A percentile compares a stretch with the other conserved stretches of the same genome.
Evolutionary conservation across 2,888 invertebrate species (phyloP).

Genomic region (Nudaria mundana): DNA sequence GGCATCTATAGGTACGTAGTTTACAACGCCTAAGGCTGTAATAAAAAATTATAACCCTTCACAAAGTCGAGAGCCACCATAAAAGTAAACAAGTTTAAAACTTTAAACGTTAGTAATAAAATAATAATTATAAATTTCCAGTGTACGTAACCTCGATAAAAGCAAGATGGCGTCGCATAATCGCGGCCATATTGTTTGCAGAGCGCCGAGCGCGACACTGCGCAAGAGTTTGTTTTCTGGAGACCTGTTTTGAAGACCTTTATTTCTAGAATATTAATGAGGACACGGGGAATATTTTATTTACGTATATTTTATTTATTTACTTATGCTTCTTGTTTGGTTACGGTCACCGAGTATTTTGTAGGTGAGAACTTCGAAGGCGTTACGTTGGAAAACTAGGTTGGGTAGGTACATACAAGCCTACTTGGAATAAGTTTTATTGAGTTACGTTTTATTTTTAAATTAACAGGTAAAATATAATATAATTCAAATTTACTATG

Average conservation of each 20-base stretch:
- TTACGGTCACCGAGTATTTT: constrained; percentile 11
- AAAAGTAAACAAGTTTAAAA: constrained; percentile 27
- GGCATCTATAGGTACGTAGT: too few relatives aligned
- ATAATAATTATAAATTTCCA: constrained; percentile 68
- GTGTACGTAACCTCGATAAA: constrained; percentile 69
- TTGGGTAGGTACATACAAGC: too few relatives aligned
- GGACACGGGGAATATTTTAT: constrained; percentile 48
- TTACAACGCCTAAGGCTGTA: background rate
- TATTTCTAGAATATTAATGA: constrained; percentile 61
- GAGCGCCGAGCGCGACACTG: constrained; percentile 46
- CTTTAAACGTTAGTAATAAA: constrained; percentile 46
- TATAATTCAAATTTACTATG: too few relatives aligned
- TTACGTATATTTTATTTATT: constrained; percentile 35
- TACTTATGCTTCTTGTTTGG: constrained; percentile 18
- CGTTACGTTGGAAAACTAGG: constrained; percentile 32
- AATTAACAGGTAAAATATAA: too few relatives aligned
- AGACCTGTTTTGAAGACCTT: constrained; percentile 71
- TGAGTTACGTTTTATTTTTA: too few relatives aligned
- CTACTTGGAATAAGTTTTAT: constrained; percentile 31
- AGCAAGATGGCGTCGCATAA: constrained; percentile 73
- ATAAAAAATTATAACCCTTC: constrained; percentile 1
- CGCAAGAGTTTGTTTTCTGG: constrained; percentile 75
- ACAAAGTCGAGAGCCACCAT: constrained; percentile 13
- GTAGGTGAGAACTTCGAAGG: constrained; percentile 27
- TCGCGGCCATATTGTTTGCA: constrained; percentile 73